Conservation (phyloP, 2,113 vertebrate genomes). For the Macaca mulatta region DNA sequence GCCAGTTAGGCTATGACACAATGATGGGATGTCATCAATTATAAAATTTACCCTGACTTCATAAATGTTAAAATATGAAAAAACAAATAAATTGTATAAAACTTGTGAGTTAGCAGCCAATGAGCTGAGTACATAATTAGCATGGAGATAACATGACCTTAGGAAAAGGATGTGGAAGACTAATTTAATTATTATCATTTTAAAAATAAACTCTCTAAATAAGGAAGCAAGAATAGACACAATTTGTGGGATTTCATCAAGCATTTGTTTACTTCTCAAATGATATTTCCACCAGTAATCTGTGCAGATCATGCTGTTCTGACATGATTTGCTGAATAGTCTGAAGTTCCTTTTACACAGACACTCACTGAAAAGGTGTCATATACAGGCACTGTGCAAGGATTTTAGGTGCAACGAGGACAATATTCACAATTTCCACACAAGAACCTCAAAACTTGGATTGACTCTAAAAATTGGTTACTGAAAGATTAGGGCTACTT, state of each 20-base stretch:
- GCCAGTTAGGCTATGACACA: neutral
- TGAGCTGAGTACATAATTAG: neutral
- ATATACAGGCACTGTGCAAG: neutral
- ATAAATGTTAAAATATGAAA: slow-evolving; percentile 14
- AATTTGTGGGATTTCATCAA: neutral
- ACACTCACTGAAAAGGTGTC: neutral
- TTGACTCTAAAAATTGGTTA: neutral
- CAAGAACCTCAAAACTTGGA: neutral
- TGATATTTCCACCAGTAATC: neutral
- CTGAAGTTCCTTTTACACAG: neutral
- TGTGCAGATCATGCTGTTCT: neutral
- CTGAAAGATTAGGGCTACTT: neutral
- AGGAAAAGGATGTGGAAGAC: neutral
- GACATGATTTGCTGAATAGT: neutral
- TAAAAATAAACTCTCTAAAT: neutral
- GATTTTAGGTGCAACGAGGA: neutral
- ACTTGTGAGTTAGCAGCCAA: neutral
- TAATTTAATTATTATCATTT: neutral
- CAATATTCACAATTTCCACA: neutral
- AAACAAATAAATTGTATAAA: neutral
- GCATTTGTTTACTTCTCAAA: neutral
- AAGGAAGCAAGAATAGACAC: neutral
- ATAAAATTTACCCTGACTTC: neutral
- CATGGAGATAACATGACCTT: neutral
- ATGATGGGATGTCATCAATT: neutral